These are phyloP conservation scores for Drosophila orena DNA, from an alignment of 1,140 invertebrate species.

Conservation along the genomic window DNA sequence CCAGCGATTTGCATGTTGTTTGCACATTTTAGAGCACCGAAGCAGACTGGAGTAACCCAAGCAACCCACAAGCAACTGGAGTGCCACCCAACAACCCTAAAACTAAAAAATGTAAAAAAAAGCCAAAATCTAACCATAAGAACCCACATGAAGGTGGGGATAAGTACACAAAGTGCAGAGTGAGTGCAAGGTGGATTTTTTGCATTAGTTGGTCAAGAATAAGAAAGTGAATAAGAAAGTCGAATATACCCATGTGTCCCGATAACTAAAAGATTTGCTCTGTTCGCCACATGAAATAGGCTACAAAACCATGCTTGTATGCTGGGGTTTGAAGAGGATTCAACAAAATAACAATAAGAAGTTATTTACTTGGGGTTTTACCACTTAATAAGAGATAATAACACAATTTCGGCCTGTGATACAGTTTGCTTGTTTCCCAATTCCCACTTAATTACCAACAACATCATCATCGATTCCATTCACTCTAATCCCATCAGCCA, in stretches of 20 bases:
- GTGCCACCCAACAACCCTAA: not conserved
- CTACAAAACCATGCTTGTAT: not conserved
- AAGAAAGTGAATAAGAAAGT: not conserved
- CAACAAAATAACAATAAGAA: not conserved
- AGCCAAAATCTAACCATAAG: constrained; percentile 15
- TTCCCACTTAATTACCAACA: constrained; percentile 38
- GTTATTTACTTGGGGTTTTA: not conserved
- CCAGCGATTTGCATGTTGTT: constrained; percentile 42
- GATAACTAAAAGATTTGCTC: not conserved
- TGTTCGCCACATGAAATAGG: not conserved
- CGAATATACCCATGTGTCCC: not conserved
- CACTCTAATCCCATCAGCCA: constrained; percentile 33
- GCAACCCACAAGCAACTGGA: constrained; percentile 18
- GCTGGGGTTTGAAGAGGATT: not conserved
- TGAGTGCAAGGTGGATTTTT: not conserved
- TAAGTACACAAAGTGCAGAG: not conserved
- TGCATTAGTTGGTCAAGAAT: not conserved
- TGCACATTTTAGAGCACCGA: constrained; percentile 42
- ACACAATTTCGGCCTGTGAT: constrained; percentile 8
- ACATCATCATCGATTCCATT: constrained; percentile 25
- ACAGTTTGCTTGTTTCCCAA: constrained; percentile 11
- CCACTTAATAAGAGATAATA: constrained; percentile 17
- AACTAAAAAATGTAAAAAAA: not conserved
- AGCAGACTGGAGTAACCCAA: constrained; percentile 3
- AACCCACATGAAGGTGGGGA: constrained; percentile 11